Percentiles rank a stretch among this genome's conserved stretches.
These are phyloP conservation scores for Eciton burchellii DNA, from an alignment of 1,140 invertebrate genomes.

Conservation along the genomic window DNA sequence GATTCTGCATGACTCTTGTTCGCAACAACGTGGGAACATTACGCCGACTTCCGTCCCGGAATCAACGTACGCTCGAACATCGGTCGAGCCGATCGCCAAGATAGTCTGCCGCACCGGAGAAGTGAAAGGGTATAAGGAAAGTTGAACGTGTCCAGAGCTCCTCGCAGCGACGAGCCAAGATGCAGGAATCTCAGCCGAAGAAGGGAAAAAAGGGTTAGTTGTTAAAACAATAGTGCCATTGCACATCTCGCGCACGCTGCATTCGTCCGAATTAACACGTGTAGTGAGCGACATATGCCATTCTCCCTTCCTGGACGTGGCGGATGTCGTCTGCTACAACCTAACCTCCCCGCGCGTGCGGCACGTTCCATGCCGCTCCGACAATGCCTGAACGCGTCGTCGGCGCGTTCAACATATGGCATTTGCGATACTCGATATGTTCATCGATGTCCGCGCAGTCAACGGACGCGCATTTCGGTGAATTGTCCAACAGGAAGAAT, in stretches of 20 bases:
- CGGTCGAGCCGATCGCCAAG: conserved; percentile 3
- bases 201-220: conserved; percentile 80
- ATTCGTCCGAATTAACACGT: conserved; percentile 16
- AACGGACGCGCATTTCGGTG: not conserved
- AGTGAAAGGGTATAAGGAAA: conserved; percentile 23
- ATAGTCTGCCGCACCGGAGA: conserved; percentile 1
- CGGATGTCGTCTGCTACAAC: conserved; percentile 69
- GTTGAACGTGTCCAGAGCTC: conserved; percentile 48
- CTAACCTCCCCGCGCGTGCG: conserved; percentile 63
- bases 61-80: not conserved
- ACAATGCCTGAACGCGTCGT: not conserved
- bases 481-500: not conserved
- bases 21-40: no score
- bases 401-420: conserved; percentile 1
- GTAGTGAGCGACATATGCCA: not conserved
- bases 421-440: conserved; percentile 22
- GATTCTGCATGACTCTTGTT: conserved; percentile 18
- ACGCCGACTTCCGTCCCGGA: not conserved
- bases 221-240: no score
- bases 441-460: not conserved
- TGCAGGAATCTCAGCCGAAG: conserved; percentile 84
- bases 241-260: not conserved
- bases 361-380: not conserved
- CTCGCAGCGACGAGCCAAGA: conserved; percentile 77
- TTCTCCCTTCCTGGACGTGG: not conserved